Conservation (phyloP, 2,888 invertebrate genomes). For the Folsomia manolachei region DNA sequence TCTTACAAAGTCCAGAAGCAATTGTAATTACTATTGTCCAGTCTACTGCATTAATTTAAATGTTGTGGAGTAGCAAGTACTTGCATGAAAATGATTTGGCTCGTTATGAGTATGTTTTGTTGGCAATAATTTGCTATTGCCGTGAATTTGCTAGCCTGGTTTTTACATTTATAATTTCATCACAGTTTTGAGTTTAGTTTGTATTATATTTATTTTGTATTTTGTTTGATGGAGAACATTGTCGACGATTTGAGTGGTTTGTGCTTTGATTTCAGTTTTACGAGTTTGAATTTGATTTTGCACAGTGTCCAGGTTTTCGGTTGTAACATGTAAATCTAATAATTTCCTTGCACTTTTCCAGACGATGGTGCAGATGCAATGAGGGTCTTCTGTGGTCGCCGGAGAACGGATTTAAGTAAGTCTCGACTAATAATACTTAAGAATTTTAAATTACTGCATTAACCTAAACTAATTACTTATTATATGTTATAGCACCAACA, state of each 20-base stretch:
- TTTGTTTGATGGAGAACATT: not conserved
- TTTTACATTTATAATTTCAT: no score
- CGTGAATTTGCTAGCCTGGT: no score
- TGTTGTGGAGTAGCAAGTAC: not conserved
- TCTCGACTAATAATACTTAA: no score
- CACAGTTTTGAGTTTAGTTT: not conserved
- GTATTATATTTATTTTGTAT: no score
- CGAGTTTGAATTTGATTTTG: not conserved
- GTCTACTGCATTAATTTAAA: no score
- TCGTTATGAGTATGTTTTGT: not conserved
- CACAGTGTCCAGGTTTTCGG: no score
- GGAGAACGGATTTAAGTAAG: conserved; percentile 49
- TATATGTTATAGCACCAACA: no score
- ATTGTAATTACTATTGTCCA: conserved; percentile 15
- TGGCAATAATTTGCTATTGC: no score
- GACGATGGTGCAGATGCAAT: conserved; percentile 24
- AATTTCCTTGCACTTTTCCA: conserved; percentile 14
- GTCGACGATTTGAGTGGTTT: not conserved
- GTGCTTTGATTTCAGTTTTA: not conserved
- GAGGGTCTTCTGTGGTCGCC: conserved; percentile 47
- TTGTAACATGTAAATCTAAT: not conserved
- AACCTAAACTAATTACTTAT: no score
- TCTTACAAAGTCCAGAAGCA: conserved; percentile 8
- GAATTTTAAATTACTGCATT: no score
- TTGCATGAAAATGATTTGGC: not conserved